Evolutionary conservation across 2,888 invertebrate species (phyloP), one percentile per base, ranked within the genome.

Genomic region (Busseola fusca): DNA sequence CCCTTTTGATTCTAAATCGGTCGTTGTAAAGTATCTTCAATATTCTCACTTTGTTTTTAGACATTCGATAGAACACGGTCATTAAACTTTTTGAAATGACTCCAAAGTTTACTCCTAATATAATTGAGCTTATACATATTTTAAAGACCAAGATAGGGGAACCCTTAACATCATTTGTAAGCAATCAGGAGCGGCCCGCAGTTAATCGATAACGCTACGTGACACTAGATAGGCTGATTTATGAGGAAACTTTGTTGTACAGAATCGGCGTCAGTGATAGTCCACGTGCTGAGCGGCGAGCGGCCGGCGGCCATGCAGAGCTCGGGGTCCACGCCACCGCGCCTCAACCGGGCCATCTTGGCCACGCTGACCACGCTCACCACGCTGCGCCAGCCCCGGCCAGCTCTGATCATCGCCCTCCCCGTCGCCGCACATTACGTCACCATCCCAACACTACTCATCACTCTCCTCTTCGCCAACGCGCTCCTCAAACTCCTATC

Each of bases 281-380:
- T 98, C 80, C 98, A 98, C 95, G 98, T 98, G 87, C 96, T 98
- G 87, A 98, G 98, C 91, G 98, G 98, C 90, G 97, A 96, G 92
- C 93, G 97, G 78, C 97, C 96, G 74, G 97, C 97, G 45, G 97
- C 97, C 59, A 97, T 97, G 97, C 97, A 97, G 88, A 96, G 96
- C 70, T 95, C 95, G 0, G 93, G 95, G 0, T 92, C 95, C 0
- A 89, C 92, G 3, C 92, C 93, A 0, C 93, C 91, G 3, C 90
- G 89, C 54, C 88, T 94, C 45, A 91, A 91, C 83, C 89, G 90
- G n/a, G 90, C 89, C 60, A 86, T 95, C 57, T 84, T 94, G 21
- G 87, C 89, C 16, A 86, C 91, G n/a, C 84, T 93, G 58, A 90
- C 90, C 64, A 82, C 93, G 50, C 82, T 91, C 72, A 89, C 92